These are phyloP conservation scores for Notodonta dromedarius DNA, from an alignment of 2,888 invertebrate genomes.

Conservation along the genomic window DNA sequence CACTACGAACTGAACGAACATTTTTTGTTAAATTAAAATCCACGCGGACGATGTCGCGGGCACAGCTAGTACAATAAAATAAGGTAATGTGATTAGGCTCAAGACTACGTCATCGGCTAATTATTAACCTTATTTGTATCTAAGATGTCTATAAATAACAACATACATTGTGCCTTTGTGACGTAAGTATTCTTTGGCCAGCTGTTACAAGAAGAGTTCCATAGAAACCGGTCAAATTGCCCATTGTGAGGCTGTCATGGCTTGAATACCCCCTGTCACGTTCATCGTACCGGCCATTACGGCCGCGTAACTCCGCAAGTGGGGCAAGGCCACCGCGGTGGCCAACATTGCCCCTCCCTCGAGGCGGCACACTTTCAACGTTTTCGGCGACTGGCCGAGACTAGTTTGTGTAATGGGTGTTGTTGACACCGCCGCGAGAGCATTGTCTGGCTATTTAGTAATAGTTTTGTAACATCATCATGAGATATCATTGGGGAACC, in stretches of 20 bases:
- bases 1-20: too few relatives aligned
- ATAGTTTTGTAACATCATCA: conserved; percentile 36
- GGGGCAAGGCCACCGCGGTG: conserved; percentile 66
- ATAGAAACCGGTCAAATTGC: too few relatives aligned
- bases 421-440: conserved; percentile 44
- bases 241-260: conserved; percentile 2
- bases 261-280: conserved; percentile 20
- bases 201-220: too few relatives aligned
- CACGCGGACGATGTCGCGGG: too few relatives aligned
- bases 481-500: conserved; percentile 21
- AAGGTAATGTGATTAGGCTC: too few relatives aligned
- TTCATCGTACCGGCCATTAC: conserved; percentile 29
- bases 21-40: too few relatives aligned
- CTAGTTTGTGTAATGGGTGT: conserved; percentile 52
- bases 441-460: conserved; percentile 41
- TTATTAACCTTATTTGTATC: too few relatives aligned
- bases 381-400: conserved; percentile 43
- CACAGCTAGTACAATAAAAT: too few relatives aligned
- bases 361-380: conserved; percentile 68
- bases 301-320: conserved; percentile 41
- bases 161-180: too few relatives aligned
- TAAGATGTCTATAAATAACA: too few relatives aligned
- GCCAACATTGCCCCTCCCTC: conserved; percentile 56
- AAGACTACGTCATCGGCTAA: too few relatives aligned
- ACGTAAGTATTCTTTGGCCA: too few relatives aligned